These are phyloP conservation scores for Tretioscincus oriximinensis DNA, from an alignment of 2,113 vertebrate species.

Conservation along the genomic window DNA sequence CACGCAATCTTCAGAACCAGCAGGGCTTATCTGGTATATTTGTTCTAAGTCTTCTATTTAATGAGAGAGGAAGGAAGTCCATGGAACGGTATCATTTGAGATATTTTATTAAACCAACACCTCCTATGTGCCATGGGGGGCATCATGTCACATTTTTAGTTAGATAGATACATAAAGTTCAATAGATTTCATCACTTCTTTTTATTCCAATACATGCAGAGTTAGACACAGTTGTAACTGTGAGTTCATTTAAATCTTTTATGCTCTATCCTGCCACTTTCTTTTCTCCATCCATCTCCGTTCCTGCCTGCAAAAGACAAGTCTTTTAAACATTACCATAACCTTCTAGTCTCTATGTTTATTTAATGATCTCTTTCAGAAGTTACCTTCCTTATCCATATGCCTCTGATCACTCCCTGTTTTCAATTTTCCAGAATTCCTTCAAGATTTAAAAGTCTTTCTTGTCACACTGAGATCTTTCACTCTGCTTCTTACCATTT, in stretches of 20 bases:
- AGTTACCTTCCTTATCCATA: background rate
- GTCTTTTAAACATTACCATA: constrained; percentile 6
- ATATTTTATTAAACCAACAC: background rate
- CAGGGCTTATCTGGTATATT: too few species aligned
- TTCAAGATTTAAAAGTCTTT: background rate
- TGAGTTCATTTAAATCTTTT: background rate
- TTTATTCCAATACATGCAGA: background rate
- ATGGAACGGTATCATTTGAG: background rate
- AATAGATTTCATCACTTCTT: background rate
- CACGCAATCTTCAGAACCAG: too few species aligned
- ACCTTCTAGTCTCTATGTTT: background rate
- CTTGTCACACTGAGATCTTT: constrained; percentile 4
- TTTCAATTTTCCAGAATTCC: background rate
- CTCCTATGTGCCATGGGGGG: background rate
- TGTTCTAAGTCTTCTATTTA: too few species aligned
- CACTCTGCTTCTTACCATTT: background rate
- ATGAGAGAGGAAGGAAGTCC: background rate
- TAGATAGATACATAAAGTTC: background rate
- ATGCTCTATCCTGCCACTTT: constrained; percentile 1
- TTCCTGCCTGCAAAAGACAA: constrained; percentile 4
- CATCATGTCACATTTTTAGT: background rate
- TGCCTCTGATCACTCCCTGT: background rate
- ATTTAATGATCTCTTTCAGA: constrained; percentile 10
- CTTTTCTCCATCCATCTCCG: background rate
- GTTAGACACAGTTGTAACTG: background rate